phyloP scores from a whole-genome alignment of 2,113 vertebrate genomes.

The Dunckerocampus dactyliophorus region DNA sequence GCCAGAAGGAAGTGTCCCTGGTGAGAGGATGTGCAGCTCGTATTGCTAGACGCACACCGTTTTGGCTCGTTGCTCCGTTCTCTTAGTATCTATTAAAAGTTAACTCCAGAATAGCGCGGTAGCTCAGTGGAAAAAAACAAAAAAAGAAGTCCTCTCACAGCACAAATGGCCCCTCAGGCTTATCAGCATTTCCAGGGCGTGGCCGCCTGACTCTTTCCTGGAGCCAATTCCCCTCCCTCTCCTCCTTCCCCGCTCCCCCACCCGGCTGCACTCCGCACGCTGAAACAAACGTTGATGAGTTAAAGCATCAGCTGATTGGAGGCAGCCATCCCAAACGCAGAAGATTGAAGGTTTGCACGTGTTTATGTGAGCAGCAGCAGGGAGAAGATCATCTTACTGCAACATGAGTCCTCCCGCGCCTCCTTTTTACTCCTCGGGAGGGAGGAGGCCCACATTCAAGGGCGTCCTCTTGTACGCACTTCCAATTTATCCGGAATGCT shows the following conservation, averaged over 20 bases:
- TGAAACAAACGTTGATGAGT: neutral
- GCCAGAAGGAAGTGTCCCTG: constrained; percentile 52
- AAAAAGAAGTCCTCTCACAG: neutral
- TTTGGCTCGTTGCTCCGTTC: neutral
- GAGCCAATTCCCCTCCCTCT: neutral
- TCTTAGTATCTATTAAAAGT: neutral
- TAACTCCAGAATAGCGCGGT: neutral
- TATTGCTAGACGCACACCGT: neutral
- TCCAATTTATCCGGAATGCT: no score
- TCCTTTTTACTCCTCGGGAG: neutral
- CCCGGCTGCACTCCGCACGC: neutral
- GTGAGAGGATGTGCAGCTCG: constrained; percentile 53
- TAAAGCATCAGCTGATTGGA: neutral
- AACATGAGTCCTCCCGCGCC: constrained; percentile 32
- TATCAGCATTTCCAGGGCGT: constrained; percentile 24
- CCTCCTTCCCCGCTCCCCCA: neutral
- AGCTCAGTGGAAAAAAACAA: no score
- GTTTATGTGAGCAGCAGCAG: constrained; percentile 4
- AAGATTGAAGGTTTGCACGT: constrained; percentile 5
- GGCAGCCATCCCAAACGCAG: constrained; percentile 7
- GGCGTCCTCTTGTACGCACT: neutral
- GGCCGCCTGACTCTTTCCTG: constrained; percentile 28
- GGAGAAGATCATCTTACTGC: constrained; percentile 42
- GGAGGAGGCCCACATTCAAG: neutral
- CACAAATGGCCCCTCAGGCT: neutral